phyloP scores from a whole-genome alignment of 2,888 invertebrate species.

The Tetragonisca angustula region DNA sequence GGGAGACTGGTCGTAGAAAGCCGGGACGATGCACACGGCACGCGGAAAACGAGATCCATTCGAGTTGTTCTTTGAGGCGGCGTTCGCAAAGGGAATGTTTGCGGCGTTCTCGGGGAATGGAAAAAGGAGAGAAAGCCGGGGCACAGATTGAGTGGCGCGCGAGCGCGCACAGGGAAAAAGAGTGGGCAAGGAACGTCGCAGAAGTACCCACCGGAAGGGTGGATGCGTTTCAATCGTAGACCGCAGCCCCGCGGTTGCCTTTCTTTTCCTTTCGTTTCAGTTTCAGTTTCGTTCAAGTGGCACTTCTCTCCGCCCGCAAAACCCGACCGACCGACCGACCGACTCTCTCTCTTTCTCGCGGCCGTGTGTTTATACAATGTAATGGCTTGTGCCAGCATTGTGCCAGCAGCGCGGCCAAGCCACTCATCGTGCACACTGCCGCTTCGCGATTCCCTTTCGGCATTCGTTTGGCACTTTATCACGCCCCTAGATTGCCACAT shows the following conservation, averaged over 20 bases:
- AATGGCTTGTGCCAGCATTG: conserved; percentile 76
- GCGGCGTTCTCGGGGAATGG: conserved; percentile 36
- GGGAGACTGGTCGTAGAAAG: conserved; percentile 9
- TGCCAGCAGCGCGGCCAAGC: conserved; percentile 40
- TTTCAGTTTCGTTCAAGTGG: conserved; percentile 71
- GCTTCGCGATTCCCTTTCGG: conserved; percentile 82
- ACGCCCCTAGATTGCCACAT: conserved; percentile 83
- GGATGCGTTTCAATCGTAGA: conserved; percentile 63
- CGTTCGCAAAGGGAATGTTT: conserved; percentile 58
- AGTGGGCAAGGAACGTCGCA: conserved; percentile 14
- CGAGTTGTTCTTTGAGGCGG: conserved; percentile 53
- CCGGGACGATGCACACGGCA: background rate
- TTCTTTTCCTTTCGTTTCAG: conserved; percentile 65
- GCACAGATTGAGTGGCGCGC: conserved; percentile 17
- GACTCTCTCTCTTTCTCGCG: background rate
- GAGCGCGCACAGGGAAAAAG: background rate
- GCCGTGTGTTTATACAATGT: conserved; percentile 80
- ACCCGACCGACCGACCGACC: conserved; percentile 27
- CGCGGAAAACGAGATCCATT: conserved; percentile 45
- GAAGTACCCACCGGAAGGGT: conserved; percentile 60
- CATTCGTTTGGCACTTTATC: conserved; percentile 82
- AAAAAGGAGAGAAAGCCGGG: conserved; percentile 36
- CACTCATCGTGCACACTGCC: conserved; percentile 55
- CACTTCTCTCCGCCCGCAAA: conserved; percentile 50
- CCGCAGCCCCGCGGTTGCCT: conserved; percentile 28